Conservation (phyloP, 2,888 invertebrate genomes). For the Metopia argyrocephala region DNA sequence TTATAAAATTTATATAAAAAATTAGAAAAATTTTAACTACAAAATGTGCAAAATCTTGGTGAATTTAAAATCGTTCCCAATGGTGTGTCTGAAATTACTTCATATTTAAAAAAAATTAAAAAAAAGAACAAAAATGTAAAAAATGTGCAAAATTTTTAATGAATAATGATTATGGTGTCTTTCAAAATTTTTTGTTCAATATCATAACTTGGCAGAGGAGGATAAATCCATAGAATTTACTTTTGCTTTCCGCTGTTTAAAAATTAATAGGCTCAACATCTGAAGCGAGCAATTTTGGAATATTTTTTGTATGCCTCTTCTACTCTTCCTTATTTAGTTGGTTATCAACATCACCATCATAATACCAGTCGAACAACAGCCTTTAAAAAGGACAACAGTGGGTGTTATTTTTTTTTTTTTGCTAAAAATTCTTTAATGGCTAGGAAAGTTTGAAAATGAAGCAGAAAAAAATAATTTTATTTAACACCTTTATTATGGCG, state of each 20-base stretch:
- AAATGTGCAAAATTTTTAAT: constrained; percentile 20
- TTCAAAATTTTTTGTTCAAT: constrained; percentile 9
- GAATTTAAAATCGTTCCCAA: neutral
- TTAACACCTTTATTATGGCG: constrained; percentile 14
- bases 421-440: neutral
- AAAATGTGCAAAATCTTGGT: neutral
- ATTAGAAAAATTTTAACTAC: neutral
- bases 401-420: neutral
- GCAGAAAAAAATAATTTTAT: constrained; percentile 27
- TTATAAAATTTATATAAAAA: neutral
- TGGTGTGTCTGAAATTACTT: constrained; percentile 49
- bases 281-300: constrained; percentile 56
- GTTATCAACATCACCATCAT: neutral
- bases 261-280: constrained; percentile 63
- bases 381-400: constrained; percentile 5
- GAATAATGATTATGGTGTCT: constrained; percentile 15
- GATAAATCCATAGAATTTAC: constrained; percentile 49
- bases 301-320: constrained; percentile 26
- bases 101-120: constrained; percentile 55
- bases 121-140: constrained; percentile 1
- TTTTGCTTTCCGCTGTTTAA: constrained; percentile 46
- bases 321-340: neutral
- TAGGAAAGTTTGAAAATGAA: neutral
- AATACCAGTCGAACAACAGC: neutral
- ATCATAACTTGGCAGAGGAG: neutral